These are phyloP conservation scores for Calliopum simillimum DNA, from an alignment of 2,888 invertebrate genomes.

Conservation along the genomic window DNA sequence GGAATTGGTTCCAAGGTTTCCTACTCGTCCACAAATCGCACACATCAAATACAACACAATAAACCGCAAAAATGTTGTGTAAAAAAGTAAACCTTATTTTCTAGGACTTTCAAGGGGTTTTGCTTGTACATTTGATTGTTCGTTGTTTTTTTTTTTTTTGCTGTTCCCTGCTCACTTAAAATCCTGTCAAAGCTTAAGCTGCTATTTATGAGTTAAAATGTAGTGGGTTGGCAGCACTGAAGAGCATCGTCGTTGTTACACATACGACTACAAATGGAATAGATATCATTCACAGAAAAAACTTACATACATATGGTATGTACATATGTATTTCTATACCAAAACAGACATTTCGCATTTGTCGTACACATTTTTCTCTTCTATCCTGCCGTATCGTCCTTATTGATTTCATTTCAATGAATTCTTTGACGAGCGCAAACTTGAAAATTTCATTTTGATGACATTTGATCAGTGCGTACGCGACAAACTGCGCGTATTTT, in stretches of 20 bases:
- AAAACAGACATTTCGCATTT: neutral
- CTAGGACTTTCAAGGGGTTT: neutral
- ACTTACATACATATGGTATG: neutral
- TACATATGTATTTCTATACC: neutral
- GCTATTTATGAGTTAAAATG: slow-evolving; percentile 12
- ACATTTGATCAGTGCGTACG: slow-evolving; percentile 20
- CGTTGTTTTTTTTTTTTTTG: neutral
- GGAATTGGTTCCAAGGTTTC: too few relatives aligned
- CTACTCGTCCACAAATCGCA: neutral
- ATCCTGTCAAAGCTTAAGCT: slow-evolving; percentile 12
- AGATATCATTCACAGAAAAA: neutral
- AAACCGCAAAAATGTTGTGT: slow-evolving; percentile 16
- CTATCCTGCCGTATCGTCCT: neutral
- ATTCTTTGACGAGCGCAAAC: slow-evolving; percentile 1
- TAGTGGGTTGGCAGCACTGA: neutral
- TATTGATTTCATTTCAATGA: neutral
- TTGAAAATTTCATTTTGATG: slow-evolving; percentile 29
- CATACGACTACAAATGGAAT: neutral
- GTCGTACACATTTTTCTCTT: neutral
- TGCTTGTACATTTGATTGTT: neutral
- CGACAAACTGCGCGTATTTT: neutral
- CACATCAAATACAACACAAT: neutral
- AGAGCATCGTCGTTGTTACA: slow-evolving; percentile 11
- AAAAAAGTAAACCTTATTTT: slow-evolving; percentile 1
- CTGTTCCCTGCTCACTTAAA: neutral